phyloP scores from a whole-genome alignment of 2,797 vertebrate genomes.

The Trachurus trachurus region DNA sequence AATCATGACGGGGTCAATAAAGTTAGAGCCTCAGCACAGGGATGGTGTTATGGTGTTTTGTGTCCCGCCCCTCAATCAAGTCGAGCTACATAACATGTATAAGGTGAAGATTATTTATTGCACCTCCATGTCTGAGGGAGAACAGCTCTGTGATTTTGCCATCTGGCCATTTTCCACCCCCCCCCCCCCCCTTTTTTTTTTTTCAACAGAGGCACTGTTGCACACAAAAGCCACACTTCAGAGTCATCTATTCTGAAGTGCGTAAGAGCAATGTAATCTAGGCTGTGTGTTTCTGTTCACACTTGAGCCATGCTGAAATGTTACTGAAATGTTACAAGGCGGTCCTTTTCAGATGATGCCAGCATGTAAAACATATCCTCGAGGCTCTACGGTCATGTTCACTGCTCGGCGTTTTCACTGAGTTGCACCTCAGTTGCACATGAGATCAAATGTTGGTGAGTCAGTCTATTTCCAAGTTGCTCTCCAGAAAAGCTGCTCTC shows the following conservation, averaged over 20 bases:
- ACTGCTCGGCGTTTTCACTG: no score
- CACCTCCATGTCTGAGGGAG: not conserved
- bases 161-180: no score
- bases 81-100: not conserved
- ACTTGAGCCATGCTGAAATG: not conserved
- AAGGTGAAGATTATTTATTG: slow-evolving; percentile 7
- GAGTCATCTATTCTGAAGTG: not conserved
- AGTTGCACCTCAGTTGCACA: slow-evolving; percentile 3
- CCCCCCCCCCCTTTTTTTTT: no score
- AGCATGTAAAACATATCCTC: not conserved
- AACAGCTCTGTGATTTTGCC: not conserved
- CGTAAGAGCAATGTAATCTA: not conserved
- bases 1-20: not conserved
- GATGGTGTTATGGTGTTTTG: not conserved
- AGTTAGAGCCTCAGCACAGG: not conserved
- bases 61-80: not conserved
- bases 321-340: not conserved
- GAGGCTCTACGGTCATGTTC: not conserved
- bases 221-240: not conserved
- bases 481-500: slow-evolving; percentile 8
- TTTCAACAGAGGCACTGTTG: not conserved
- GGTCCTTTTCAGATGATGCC: not conserved
- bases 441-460: slow-evolving; percentile 3
- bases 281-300: not conserved
- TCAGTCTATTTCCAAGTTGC: slow-evolving; percentile 5